Base-by-base conservation (phyloP, 1,140 invertebrate species). In the Conus ventricosus region DNA sequence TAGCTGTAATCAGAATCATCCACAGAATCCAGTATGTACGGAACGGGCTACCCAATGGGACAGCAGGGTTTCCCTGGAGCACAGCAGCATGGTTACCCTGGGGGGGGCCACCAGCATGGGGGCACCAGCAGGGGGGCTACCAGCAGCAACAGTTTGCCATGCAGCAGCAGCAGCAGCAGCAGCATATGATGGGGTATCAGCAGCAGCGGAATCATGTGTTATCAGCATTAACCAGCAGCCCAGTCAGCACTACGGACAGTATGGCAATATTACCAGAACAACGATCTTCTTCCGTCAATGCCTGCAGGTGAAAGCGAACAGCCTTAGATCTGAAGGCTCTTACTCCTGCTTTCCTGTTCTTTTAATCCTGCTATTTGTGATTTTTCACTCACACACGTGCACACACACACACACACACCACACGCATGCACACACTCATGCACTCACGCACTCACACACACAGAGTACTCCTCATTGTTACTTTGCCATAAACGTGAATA, bases 241-340 rank as follows among this genome's bases (percentile, higher is more conserved):
- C 1, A 94, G 93, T 84, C 91, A 93, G 51, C 87, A 90, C 67
- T 94, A 94, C 83, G 93, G 93, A 3, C 88, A 84, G 51, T 94
- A 94, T 84, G 92, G 2, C 87, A 88, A 55, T 92, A 91, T 67
- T 93, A 89, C 81, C 89, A 92, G 51, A 87, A 93, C 17, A 93
- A 91, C 85, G 92, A n/a, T 93, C 7, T 93, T 94, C 85, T 82
- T 82, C 87, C 23, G 88, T 90, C 39, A 90, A 92, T 75, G 92
- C 92, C 20, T 93, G 91, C 92, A 94, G 93, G 93, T 94, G 80
- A 23, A 76, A 20, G 83, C 57, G 5, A 60, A 60, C 8, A 11
- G 57, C 57, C 15, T 60, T 60, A 60, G 57, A 60, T 60, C 57
- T 60, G 57, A 60, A 60, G 8, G 57, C 57, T 39, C 39, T 39